These are phyloP conservation scores for Platorchestia sp. DNA, from an alignment of 1,140 invertebrate species.

Conservation along the genomic window DNA sequence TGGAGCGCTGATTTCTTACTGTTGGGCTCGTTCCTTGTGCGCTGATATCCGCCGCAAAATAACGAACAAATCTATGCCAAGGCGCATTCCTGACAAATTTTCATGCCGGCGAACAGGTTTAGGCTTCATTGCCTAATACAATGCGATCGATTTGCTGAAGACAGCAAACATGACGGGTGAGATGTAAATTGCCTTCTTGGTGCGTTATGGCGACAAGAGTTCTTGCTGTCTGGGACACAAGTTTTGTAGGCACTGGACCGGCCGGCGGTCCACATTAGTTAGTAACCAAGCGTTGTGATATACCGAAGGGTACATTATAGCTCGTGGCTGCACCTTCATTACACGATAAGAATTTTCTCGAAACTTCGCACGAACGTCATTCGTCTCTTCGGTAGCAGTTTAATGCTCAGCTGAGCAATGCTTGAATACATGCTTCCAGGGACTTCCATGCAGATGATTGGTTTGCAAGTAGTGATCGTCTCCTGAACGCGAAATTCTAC, in stretches of 20 bases:
- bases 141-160: slow-evolving; percentile 51
- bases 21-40: background rate
- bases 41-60: background rate
- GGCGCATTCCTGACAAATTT: slow-evolving; percentile 38
- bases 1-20: background rate
- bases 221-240: background rate
- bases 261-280: background rate
- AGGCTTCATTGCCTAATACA: slow-evolving; percentile 39
- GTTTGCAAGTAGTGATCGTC: background rate
- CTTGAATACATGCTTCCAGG: slow-evolving; percentile 1
- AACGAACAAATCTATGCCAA: background rate
- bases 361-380: background rate
- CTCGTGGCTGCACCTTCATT: slow-evolving; percentile 26
- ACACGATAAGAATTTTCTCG: slow-evolving; percentile 38
- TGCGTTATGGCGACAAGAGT: slow-evolving; percentile 48
- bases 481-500: slow-evolving; percentile 3
- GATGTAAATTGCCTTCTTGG: slow-evolving; percentile 47
- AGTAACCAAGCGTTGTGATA: slow-evolving; percentile 14
- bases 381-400: slow-evolving; percentile 51
- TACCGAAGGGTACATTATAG: background rate
- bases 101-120: slow-evolving; percentile 32
- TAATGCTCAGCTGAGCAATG: slow-evolving; percentile 38
- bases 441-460: slow-evolving; percentile 17
- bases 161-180: slow-evolving; percentile 49
- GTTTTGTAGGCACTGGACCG: background rate